These are phyloP conservation scores for Beroe ovata DNA, from an alignment of 37 sponge, comb jelly and placozoan genomes.

Conservation along the genomic window DNA sequence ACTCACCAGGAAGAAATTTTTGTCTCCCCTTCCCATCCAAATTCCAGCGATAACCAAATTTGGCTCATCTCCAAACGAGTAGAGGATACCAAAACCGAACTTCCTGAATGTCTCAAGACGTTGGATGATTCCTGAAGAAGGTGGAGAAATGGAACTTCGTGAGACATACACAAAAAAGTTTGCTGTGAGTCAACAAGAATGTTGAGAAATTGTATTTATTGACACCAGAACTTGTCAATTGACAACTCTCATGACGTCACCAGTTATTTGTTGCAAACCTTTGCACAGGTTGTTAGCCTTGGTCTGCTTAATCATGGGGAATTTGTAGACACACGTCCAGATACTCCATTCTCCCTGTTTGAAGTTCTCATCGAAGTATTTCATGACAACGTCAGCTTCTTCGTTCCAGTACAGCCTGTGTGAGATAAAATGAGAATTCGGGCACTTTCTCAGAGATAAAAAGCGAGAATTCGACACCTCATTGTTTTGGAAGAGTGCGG, in stretches of 20 bases:
- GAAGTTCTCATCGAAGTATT: conserved; percentile 48
- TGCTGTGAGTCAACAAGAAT: no score
- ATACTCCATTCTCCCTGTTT: conserved; percentile 38
- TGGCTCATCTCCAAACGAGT: background rate
- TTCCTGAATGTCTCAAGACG: conserved; percentile 43
- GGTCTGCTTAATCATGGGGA: background rate
- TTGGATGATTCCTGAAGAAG: conserved; percentile 20
- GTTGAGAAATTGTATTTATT: no score
- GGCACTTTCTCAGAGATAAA: no score
- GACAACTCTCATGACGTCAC: no score
- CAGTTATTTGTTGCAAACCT: conserved; percentile 24
- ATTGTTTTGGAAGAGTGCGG: no score
- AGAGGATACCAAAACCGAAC: conserved; percentile 34
- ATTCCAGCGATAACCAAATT: conserved; percentile 20
- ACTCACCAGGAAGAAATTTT: conserved; percentile 39
- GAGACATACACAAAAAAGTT: no score
- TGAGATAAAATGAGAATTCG: no score
- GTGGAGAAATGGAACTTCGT: no score
- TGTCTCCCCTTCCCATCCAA: conserved; percentile 44
- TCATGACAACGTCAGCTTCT: background rate
- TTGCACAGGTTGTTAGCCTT: conserved; percentile 51
- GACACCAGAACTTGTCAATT: no score
- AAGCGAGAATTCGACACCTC: no score
- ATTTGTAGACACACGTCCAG: conserved; percentile 21
- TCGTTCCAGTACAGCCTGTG: conserved; percentile 64